Conservation (phyloP, 2,113 vertebrate genomes). For the Cryptoleucopteryx plumbea region DNA sequence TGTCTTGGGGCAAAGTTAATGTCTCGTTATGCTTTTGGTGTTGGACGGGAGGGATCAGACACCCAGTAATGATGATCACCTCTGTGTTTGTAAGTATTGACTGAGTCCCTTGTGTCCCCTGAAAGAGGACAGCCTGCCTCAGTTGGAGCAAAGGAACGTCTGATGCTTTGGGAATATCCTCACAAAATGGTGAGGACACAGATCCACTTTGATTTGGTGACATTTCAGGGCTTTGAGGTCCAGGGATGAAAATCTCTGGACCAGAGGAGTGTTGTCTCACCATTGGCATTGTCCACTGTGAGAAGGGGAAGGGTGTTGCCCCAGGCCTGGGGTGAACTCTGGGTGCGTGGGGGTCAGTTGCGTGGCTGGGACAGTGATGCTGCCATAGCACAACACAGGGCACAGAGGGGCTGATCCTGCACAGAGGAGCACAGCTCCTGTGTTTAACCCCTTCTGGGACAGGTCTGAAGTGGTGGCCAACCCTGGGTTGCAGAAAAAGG, state of each 20-base stretch:
- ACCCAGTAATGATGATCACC: background rate
- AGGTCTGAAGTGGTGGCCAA: background rate
- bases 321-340: background rate
- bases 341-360: background rate
- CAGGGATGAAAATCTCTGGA: background rate
- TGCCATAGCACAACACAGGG: background rate
- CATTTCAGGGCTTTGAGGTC: background rate
- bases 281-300: background rate
- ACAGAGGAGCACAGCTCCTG: background rate
- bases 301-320: background rate
- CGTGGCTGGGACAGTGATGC: background rate
- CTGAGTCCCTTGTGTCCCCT: background rate
- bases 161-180: background rate
- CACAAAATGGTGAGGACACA: background rate
- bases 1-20: background rate
- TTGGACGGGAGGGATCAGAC: background rate
- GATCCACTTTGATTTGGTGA: background rate
- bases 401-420: background rate
- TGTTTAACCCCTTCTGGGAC: background rate
- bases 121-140: background rate
- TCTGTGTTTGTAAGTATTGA: background rate
- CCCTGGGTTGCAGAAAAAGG: background rate
- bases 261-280: background rate
- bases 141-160: background rate
- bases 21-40: background rate